These are phyloP conservation scores for Erpornis zantholeuca DNA, from an alignment of 2,113 vertebrate genomes.

Conservation along the genomic window DNA sequence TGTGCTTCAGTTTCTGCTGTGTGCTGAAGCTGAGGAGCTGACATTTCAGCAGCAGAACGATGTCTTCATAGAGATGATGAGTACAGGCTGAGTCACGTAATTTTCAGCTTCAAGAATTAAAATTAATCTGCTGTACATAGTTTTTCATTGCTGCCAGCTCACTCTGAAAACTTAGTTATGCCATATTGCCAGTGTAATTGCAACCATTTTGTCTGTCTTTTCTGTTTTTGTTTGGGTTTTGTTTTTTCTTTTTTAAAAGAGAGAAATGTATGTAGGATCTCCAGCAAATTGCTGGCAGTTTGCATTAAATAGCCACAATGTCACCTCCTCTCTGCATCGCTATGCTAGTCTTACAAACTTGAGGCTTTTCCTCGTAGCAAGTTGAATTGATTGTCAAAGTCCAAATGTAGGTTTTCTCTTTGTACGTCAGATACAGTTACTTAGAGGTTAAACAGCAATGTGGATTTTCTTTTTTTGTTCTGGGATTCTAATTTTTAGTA, in stretches of 20 bases:
- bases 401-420: neutral
- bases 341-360: neutral
- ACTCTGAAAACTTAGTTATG: conserved; percentile 24
- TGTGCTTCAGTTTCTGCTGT: conserved; percentile 26
- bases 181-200: neutral
- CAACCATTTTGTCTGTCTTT: neutral
- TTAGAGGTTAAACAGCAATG: neutral
- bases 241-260: neutral
- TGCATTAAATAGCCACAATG: neutral
- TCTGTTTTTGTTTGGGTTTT: neutral
- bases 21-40: conserved; percentile 24
- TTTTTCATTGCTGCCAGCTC: neutral
- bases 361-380: neutral
- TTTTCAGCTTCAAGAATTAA: conserved; percentile 40
- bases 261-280: neutral
- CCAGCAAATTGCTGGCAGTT: neutral
- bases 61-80: conserved; percentile 46
- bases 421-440: neutral
- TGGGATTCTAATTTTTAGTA: neutral
- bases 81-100: conserved; percentile 40
- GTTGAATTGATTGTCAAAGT: neutral
- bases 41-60: conserved; percentile 41
- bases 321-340: neutral
- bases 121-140: conserved; percentile 16
- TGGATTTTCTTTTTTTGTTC: neutral